These are phyloP conservation scores for Gonioctena quinquepunctata DNA, from an alignment of 1,140 invertebrate species.

Conservation along the genomic window DNA sequence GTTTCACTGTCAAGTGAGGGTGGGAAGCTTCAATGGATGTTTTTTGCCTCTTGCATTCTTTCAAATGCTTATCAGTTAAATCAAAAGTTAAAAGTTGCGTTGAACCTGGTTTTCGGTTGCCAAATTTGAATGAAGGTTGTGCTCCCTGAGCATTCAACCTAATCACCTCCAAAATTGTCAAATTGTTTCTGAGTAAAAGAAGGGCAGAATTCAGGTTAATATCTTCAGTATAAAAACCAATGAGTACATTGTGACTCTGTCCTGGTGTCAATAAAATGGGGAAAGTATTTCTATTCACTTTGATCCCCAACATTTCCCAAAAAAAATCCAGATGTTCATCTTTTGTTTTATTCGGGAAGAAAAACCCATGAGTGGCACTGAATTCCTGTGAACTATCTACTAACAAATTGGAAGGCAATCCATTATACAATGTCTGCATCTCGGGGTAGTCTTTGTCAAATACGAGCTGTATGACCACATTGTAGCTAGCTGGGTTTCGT, in stretches of 20 bases:
- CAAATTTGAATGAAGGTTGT: conserved; percentile 85
- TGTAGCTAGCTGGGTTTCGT: conserved; percentile 65
- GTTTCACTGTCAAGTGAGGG: conserved; percentile 77
- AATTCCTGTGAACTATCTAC: conserved; percentile 21
- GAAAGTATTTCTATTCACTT: conserved; percentile 36
- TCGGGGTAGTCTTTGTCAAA: conserved; percentile 64
- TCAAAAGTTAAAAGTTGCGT: conserved; percentile 79
- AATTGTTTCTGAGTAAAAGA: conserved; percentile 77
- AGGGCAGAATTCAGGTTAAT: conserved; percentile 54
- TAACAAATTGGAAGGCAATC: conserved; percentile 54
- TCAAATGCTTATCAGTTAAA: conserved; percentile 79
- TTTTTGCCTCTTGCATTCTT: conserved; percentile 75
- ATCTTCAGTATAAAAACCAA: conserved; percentile 52
- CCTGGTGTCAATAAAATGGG: conserved; percentile 57
- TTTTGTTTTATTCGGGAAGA: conserved; percentile 33
- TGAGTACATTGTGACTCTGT: conserved; percentile 45
- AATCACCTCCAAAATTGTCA: conserved; percentile 88
- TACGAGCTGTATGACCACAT: conserved; percentile 65
- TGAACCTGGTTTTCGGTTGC: conserved; percentile 83
- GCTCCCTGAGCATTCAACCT: conserved; percentile 82
- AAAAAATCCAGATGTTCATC: conserved; percentile 32
- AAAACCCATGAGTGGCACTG: conserved; percentile 39
- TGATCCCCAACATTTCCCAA: conserved; percentile 30
- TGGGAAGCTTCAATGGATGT: conserved; percentile 45
- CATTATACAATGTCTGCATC: conserved; percentile 58